Conservation (phyloP, 2,797 vertebrate species). For the Phyllotis vaccarum region DNA sequence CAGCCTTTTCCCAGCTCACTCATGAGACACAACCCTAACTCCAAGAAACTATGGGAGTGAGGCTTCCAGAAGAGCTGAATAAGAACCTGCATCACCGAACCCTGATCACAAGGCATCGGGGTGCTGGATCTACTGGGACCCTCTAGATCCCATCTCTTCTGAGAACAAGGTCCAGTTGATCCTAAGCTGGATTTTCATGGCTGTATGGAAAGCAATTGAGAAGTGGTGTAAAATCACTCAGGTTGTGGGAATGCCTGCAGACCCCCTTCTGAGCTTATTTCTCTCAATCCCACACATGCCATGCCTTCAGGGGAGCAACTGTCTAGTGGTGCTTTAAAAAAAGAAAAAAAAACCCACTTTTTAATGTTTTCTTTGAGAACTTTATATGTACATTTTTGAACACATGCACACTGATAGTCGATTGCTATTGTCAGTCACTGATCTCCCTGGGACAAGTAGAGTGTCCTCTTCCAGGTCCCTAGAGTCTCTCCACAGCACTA, state of each 20-base stretch:
- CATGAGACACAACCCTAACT: background rate
- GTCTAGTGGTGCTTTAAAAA: background rate
- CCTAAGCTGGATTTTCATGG: background rate
- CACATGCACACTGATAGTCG: accelerated
- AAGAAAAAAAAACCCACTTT: background rate
- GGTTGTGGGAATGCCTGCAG: background rate
- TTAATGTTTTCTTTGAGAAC: background rate
- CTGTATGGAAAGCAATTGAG: background rate
- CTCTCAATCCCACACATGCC: background rate
- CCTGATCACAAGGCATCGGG: background rate
- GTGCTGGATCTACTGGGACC: background rate
- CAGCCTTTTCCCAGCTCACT: background rate
- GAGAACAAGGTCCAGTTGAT: background rate
- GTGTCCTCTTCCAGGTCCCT: background rate
- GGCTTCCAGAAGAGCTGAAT: background rate
- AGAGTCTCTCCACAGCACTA: accelerated
- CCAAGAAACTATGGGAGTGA: background rate
- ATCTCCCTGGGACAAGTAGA: background rate
- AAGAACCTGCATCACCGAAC: background rate
- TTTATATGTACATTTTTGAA: background rate
- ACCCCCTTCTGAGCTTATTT: background rate
- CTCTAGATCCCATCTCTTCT: background rate
- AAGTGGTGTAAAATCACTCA: background rate
- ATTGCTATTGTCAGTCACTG: background rate
- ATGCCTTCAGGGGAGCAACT: background rate